A percentile compares a stretch with the other conserved stretches of the same genome.
phyloP scores from a whole-genome alignment of 2,888 invertebrate species.

The Polymixis flavicincta region DNA sequence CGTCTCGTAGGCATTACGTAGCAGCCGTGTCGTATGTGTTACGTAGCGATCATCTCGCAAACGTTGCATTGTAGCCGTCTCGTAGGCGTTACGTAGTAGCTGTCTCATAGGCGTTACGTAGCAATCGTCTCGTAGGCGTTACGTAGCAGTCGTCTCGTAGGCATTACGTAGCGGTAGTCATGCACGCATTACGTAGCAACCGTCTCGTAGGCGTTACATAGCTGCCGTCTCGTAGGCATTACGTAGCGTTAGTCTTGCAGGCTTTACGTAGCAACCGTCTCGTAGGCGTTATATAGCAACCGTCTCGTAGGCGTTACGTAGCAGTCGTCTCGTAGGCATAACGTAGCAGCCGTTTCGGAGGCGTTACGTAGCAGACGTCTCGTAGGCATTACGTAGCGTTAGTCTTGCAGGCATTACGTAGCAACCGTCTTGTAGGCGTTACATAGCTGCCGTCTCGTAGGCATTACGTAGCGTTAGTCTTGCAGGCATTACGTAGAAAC shows the following conservation, averaged over 20 bases:
- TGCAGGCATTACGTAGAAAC: background rate
- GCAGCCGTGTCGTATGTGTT: background rate
- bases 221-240: too few relatives aligned
- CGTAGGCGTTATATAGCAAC: background rate
- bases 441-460: background rate
- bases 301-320: background rate
- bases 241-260: too few relatives aligned
- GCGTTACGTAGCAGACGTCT: too few relatives aligned
- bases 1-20: background rate
- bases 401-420: background rate
- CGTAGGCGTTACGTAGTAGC: too few relatives aligned
- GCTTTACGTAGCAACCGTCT: background rate
- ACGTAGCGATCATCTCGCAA: background rate
- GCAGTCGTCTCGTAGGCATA: background rate
- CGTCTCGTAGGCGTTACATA: background rate
- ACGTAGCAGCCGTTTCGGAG: background rate
- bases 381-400: too few relatives aligned
- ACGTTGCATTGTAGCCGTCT: too few relatives aligned
- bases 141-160: background rate
- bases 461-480: background rate
- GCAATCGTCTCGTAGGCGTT: too few relatives aligned
- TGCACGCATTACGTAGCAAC: background rate
- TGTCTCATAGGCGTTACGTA: background rate
- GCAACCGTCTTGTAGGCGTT: too few relatives aligned
- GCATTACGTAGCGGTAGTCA: background rate